phyloP scores from a whole-genome alignment of 2,888 invertebrate species.

The Prosopocoilus inquinatus region DNA sequence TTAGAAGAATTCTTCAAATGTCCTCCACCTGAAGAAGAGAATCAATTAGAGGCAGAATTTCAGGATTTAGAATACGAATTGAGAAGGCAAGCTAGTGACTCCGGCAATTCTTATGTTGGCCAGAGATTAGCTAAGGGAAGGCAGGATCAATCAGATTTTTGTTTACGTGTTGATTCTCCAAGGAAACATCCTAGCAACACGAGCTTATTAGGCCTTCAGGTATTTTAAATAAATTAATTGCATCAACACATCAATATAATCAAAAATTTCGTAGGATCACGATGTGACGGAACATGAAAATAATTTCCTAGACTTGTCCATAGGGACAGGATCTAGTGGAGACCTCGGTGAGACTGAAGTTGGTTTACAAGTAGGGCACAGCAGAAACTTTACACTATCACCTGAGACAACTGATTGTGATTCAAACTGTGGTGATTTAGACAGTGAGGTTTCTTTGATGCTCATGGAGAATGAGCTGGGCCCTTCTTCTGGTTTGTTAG shows the following conservation, averaged over 20 bases:
- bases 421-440: slow-evolving; percentile 81
- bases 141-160: slow-evolving; percentile 47
- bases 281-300: slow-evolving; percentile 57
- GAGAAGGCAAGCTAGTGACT: slow-evolving; percentile 61
- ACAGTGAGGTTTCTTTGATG: slow-evolving; percentile 79
- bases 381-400: slow-evolving; percentile 84
- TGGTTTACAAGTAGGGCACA: slow-evolving; percentile 65
- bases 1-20: slow-evolving; percentile 90
- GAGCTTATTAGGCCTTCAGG: slow-evolving; percentile 59
- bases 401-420: slow-evolving; percentile 93
- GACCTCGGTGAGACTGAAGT: slow-evolving; percentile 66
- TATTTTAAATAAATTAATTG: slow-evolving; percentile 29
- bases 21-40: slow-evolving; percentile 65
- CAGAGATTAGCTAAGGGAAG: slow-evolving; percentile 67
- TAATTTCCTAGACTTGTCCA: slow-evolving; percentile 60
- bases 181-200: slow-evolving; percentile 59
- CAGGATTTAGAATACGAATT: slow-evolving; percentile 77
- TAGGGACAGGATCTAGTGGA: slow-evolving; percentile 63
- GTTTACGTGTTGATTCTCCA: slow-evolving; percentile 56
- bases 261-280: slow-evolving; percentile 45
- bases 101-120: slow-evolving; percentile 75
- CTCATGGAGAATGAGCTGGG: slow-evolving; percentile 66
- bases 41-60: slow-evolving; percentile 55
- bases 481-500: slow-evolving; percentile 48
- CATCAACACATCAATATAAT: too few relatives aligned